phyloP scores from a whole-genome alignment of 2,888 invertebrate species.

The Tachystola acroxantha region DNA sequence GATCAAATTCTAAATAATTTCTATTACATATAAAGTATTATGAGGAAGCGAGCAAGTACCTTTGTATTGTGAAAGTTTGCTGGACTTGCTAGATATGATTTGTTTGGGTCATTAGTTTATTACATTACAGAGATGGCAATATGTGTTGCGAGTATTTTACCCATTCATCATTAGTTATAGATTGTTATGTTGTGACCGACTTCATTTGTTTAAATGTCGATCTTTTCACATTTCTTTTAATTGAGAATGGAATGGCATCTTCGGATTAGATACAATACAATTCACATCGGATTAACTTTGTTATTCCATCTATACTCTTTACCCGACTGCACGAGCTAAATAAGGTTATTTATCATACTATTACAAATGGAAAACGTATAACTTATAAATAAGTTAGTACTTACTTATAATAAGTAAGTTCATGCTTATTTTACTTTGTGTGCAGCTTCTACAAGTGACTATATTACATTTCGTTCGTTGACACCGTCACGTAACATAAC shows the following conservation, averaged over 20 bases:
- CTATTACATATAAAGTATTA: conserved; percentile 2
- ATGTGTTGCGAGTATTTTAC: conserved; percentile 6
- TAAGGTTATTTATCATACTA: no score
- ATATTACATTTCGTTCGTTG: no score
- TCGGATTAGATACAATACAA: no score
- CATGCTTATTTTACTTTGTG: no score
- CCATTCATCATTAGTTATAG: conserved; percentile 14
- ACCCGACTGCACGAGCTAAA: no score
- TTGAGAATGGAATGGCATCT: no score
- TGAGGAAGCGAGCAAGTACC: conserved; percentile 1
- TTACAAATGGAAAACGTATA: no score
- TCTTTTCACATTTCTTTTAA: background rate
- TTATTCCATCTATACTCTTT: no score
- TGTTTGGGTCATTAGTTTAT: conserved; percentile 18
- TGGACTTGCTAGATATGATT: conserved; percentile 15
- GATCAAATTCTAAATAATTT: conserved; percentile 2
- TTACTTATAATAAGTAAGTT: no score
- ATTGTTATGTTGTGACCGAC: conserved; percentile 4
- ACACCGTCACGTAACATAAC: background rate
- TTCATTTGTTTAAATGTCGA: background rate
- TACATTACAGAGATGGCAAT: conserved; percentile 12
- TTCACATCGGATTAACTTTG: no score
- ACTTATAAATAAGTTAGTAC: no score
- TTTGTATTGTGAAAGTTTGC: conserved; percentile 15
- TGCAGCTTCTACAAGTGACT: no score